Evolutionary conservation across 2,888 invertebrate species (phyloP).

Genomic region (Phyto melanocephala): DNA sequence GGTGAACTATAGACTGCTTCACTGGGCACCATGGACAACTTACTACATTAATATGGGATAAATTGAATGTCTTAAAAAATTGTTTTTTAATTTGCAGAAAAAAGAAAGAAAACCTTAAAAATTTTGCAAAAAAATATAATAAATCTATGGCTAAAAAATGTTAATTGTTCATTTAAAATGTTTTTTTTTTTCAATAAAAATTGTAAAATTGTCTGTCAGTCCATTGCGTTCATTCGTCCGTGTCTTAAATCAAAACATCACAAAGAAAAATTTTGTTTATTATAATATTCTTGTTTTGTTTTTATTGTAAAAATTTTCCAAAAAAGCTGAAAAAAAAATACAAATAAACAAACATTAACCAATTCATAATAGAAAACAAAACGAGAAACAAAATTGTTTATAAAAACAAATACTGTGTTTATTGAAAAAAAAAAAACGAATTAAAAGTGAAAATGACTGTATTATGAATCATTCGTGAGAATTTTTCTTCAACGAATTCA

Average conservation of each 20-base stretch:
- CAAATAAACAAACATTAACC: background rate
- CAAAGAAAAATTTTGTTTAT: constrained; percentile 16
- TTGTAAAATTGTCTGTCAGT: background rate
- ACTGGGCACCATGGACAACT: too few relatives aligned
- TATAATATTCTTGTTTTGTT: background rate
- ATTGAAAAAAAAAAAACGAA: constrained; percentile 1
- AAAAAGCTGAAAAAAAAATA: constrained; percentile 16
- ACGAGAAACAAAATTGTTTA: background rate
- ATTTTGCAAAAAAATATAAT: too few relatives aligned
- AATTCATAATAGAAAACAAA: background rate
- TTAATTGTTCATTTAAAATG: too few relatives aligned
- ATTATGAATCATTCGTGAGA: constrained; percentile 47
- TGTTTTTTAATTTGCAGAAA: too few relatives aligned
- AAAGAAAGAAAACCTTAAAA: too few relatives aligned
- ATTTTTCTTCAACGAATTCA: constrained; percentile 38
- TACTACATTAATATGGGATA: too few relatives aligned
- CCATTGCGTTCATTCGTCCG: background rate
- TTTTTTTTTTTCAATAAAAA: background rate
- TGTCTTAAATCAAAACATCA: background rate
- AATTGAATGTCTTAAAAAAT: too few relatives aligned
- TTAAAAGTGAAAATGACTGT: constrained; percentile 55
- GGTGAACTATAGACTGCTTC: too few relatives aligned
- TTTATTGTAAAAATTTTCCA: constrained; percentile 2
- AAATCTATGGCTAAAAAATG: too few relatives aligned
- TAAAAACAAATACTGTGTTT: background rate